A percentile compares a stretch with the other conserved stretches of the same genome.
phyloP scores from a whole-genome alignment of 2,888 invertebrate genomes.

The Drosophila paracracens region DNA sequence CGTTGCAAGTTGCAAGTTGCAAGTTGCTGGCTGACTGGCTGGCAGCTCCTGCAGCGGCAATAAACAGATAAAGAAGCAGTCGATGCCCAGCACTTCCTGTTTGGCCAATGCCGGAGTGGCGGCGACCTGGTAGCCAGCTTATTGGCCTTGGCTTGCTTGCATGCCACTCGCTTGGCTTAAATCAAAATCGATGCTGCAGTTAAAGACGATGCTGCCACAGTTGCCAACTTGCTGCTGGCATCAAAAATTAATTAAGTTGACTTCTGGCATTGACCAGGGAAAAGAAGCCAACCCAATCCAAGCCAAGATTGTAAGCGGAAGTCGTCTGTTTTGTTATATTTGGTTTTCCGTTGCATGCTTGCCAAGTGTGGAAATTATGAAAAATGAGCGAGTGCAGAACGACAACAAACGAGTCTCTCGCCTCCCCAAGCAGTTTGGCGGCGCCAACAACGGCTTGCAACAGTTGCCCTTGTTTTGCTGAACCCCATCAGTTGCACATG shows the following conservation, averaged over 20 bases:
- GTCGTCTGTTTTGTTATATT: conserved; percentile 77
- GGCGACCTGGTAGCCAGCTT: conserved; percentile 44
- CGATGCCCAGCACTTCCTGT: conserved; percentile 57
- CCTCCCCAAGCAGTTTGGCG: conserved; percentile 10
- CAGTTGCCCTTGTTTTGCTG: conserved; percentile 1
- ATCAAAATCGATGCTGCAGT: conserved; percentile 55
- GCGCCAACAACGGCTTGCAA: conserved; percentile 7
- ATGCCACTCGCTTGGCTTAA: conserved; percentile 59
- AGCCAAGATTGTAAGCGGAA: conserved; percentile 64
- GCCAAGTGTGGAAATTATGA: conserved; percentile 74
- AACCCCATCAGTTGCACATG: conserved; percentile 63
- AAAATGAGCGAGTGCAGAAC: conserved; percentile 59
- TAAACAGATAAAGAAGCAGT: conserved; percentile 67
- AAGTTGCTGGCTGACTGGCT: background rate
- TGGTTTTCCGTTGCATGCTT: conserved; percentile 51
- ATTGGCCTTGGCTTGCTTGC: conserved; percentile 47
- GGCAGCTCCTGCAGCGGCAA: conserved; percentile 74
- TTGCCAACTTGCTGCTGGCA: conserved; percentile 49
- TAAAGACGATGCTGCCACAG: conserved; percentile 24
- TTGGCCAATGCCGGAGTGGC: background rate
- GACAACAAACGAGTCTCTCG: conserved; percentile 54
- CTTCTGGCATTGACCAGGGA: conserved; percentile 71
- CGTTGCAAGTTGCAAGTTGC: conserved; percentile 36
- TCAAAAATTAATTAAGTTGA: conserved; percentile 80
- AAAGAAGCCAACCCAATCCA: conserved; percentile 46